Evolutionary conservation across 2,888 invertebrate genomes (phyloP), one percentile per base, ranked within the genome.

Genomic region (Linnaemya tessellans): DNA sequence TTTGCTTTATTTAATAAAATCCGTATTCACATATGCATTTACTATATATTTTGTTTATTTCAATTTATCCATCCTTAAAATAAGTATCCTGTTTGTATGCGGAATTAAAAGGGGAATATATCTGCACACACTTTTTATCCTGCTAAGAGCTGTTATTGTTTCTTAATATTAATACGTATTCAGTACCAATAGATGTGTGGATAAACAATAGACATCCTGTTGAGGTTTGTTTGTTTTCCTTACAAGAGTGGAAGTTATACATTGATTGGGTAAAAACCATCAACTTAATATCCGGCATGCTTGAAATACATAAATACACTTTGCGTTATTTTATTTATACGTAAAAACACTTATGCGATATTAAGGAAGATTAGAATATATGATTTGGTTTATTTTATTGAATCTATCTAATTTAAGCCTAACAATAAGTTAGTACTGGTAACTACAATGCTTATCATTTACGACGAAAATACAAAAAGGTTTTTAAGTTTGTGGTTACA

Each of bases 271-370:
- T n/a, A 75, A 54, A 41, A 30, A 30, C 54, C 74, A 75, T 41
- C 25, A 41, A 64, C 54, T 64, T 54, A 75, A 75, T 64, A 64
- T 75, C 74, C 64, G 74, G 62, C 41, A 22, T 5, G 38, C n/a
- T 62, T 25, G 41, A 56, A 56, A 3, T 22, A 25, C 25, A 25
- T 25, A 22, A 25, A 25, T 5, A 56, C 13, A 56, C 25, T 25
- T 54, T 7, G 25, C 15, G 25, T 25, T 54, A 20, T 9, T 54
- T 54, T 20, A 5, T 15, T 46, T 9, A 2, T 11, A 2, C 4
- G 2, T 46, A 46, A 38, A 38, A 10, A 38, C 11, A 11, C 38
- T 38, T 38, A 1, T 1, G 8, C 8, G 43, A 43, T 1, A 43
- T 43, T 43, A 43, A 43, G 43, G 13, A 43, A 13, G 11, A 43